These are phyloP conservation scores for Struthio camelus DNA, from an alignment of 2,113 vertebrate species.

Conservation along the genomic window DNA sequence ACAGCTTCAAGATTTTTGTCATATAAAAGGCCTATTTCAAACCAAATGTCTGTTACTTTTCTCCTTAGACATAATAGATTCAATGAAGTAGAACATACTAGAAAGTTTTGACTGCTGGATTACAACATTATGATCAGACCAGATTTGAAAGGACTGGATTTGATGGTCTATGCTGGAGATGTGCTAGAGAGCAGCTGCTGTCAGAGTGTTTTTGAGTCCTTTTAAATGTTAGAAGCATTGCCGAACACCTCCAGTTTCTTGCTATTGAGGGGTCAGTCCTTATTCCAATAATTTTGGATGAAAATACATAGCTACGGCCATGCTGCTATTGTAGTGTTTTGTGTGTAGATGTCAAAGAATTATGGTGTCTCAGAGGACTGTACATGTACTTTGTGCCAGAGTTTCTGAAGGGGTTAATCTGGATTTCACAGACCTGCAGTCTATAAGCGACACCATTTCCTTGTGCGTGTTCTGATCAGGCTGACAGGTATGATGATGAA, in stretches of 20 bases:
- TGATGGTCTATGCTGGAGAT: neutral
- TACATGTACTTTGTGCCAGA: neutral
- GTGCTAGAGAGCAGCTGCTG: neutral
- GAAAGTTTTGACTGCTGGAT: neutral
- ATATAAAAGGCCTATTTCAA: neutral
- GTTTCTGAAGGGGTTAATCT: neutral
- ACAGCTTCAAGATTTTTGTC: neutral
- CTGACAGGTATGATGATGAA: too few species aligned
- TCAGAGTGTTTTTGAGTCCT: neutral
- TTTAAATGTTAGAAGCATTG: neutral
- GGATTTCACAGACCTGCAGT: neutral
- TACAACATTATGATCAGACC: neutral
- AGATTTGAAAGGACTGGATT: neutral
- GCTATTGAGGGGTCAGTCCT: neutral
- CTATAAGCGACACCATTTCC: neutral
- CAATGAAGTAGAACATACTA: neutral
- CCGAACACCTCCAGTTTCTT: neutral
- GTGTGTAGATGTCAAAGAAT: fast-evolving
- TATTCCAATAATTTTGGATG: neutral
- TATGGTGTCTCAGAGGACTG: fast-evolving
- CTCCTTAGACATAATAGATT: neutral
- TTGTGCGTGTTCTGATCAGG: neutral
- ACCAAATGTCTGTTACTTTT: neutral
- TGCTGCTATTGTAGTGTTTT: neutral
- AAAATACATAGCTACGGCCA: fast-evolving